Evolutionary conservation across 2,113 vertebrate species (phyloP).

Genomic region (Epinephelus moara): DNA sequence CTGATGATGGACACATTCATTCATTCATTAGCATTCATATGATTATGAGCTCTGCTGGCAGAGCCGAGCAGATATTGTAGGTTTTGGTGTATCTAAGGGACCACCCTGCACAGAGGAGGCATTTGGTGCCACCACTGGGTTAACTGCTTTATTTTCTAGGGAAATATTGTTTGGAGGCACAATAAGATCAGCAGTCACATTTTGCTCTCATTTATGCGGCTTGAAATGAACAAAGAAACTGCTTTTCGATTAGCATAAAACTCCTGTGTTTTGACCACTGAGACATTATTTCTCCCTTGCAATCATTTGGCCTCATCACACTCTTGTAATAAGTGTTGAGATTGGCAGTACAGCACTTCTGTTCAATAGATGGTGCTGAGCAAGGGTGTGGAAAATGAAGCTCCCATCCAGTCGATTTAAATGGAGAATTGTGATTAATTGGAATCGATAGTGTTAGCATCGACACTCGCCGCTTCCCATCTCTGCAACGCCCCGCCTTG

Average conservation of each 20-base stretch:
- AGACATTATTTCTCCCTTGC: slow-evolving; percentile 25
- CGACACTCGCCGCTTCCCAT: slow-evolving; percentile 48
- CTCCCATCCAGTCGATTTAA: slow-evolving; percentile 65
- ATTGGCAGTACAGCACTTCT: slow-evolving; percentile 44
- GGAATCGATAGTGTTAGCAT: slow-evolving; percentile 65
- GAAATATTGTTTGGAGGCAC: background rate
- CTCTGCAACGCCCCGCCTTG: slow-evolving; percentile 28
- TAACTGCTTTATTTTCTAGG: slow-evolving; percentile 8
- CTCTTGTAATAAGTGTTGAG: slow-evolving; percentile 53
- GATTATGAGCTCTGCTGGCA: slow-evolving; percentile 46
- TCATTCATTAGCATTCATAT: slow-evolving; percentile 64
- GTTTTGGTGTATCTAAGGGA: slow-evolving; percentile 29
- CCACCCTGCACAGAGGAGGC: slow-evolving; percentile 10
- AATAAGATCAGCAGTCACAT: slow-evolving; percentile 1
- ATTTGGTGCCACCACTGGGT: slow-evolving; percentile 8
- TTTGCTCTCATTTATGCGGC: background rate
- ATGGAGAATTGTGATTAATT: slow-evolving; percentile 80
- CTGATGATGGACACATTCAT: slow-evolving; percentile 56
- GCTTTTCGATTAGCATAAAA: slow-evolving; percentile 5
- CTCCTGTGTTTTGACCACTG: slow-evolving; percentile 14
- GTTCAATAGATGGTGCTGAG: slow-evolving; percentile 61
- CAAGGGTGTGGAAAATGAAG: slow-evolving; percentile 72
- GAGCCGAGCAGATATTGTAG: slow-evolving; percentile 33
- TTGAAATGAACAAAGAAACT: slow-evolving; percentile 25
- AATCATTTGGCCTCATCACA: slow-evolving; percentile 46